These are phyloP conservation scores for Odontomyia ornata DNA, from an alignment of 2,888 invertebrate genomes.

Conservation along the genomic window DNA sequence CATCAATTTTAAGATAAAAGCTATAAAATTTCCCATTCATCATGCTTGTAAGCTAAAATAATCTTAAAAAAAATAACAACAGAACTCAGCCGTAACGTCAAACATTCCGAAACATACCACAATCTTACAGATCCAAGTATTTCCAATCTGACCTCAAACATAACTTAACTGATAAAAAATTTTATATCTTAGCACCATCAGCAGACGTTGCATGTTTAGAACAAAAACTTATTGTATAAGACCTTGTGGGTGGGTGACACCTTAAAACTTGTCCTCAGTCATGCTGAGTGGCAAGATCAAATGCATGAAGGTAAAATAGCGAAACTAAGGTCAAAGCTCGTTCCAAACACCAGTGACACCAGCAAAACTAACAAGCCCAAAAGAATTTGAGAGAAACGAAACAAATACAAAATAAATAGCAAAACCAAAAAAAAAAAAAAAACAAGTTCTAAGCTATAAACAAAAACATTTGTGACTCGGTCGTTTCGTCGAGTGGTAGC, in stretches of 20 bases:
- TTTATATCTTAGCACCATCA: not conserved
- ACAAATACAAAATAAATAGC: not conserved
- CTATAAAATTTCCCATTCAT: too few relatives aligned
- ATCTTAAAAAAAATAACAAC: not conserved
- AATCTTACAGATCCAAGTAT: not conserved
- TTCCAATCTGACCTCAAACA: not conserved
- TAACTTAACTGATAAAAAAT: not conserved
- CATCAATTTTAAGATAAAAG: too few relatives aligned
- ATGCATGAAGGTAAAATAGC: conserved; percentile 31
- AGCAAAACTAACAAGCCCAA: not conserved
- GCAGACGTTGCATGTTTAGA: conserved; percentile 28
- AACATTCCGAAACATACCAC: too few relatives aligned
- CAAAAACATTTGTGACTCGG: not conserved
- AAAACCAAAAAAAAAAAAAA: conserved; percentile 6
- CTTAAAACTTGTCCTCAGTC: not conserved
- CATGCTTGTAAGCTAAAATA: too few relatives aligned
- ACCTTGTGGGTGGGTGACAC: conserved; percentile 18
- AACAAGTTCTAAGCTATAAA: not conserved
- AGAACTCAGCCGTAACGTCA: too few relatives aligned
- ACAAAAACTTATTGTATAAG: conserved; percentile 1
- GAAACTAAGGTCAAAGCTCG: conserved; percentile 28
- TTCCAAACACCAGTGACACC: not conserved
- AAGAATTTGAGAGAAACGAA: not conserved
- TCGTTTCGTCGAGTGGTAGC: not conserved
- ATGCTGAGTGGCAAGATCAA: not conserved